Percentiles rank a stretch among this genome's conserved stretches.
Evolutionary conservation across 2,888 invertebrate species (phyloP).

Genomic region (Caenorhabditis angaria): DNA sequence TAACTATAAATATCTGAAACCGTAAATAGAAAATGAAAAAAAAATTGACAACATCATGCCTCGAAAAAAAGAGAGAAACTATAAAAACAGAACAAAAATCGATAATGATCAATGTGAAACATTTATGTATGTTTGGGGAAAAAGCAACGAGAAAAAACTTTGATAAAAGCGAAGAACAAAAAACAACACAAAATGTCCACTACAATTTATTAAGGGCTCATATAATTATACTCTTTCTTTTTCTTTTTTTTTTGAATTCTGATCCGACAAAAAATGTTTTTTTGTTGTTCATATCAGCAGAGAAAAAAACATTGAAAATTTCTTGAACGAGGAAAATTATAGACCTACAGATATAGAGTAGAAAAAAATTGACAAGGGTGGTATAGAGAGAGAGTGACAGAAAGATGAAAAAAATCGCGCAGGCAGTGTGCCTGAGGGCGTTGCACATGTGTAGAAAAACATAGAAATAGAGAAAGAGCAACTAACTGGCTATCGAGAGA

Average conservation of each 20-base stretch:
- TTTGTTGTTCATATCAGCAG: too few relatives aligned
- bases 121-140: neutral
- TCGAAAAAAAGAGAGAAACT: neutral
- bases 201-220: too few relatives aligned
- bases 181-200: neutral
- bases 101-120: neutral
- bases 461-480: too few relatives aligned
- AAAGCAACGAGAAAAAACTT: conserved; percentile 1
- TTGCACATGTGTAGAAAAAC: too few relatives aligned
- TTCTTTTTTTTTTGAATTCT: neutral
- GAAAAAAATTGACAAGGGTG: neutral
- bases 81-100: neutral
- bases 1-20: too few relatives aligned
- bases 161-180: neutral
- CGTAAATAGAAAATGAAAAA: too few relatives aligned
- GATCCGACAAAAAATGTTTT: too few relatives aligned
- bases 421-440: too few relatives aligned
- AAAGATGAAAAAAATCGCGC: neutral
- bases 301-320: too few relatives aligned
- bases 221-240: neutral
- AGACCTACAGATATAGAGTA: neutral
- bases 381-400: neutral
- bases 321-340: neutral
- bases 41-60: too few relatives aligned
- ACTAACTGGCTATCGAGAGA: too few relatives aligned